Base-by-base conservation (phyloP, 2,797 vertebrate genomes). In the Sebastes taczanowskii region DNA sequence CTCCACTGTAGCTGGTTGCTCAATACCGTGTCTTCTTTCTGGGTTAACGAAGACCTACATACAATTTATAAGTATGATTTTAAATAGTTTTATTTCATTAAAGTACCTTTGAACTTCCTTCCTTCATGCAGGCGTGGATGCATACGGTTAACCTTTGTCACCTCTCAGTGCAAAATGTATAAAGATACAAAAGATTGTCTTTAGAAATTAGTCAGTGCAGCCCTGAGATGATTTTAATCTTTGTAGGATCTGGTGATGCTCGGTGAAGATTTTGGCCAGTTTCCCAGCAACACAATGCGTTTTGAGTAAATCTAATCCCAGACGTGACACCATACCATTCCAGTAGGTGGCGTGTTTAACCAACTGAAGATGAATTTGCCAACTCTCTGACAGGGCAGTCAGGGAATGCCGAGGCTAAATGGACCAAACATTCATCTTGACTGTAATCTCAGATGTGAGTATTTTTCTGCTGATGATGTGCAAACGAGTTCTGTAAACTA, bases 281-380 rank as follows among this genome's bases (percentile, higher is more conserved):
- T 61, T 60, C 2, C 30, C 9, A 55, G 25, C 13, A 75, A 34
- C 14, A 11, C 3, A 7, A 9, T 67, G 7, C 7, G 7, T 16
- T 20, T 18, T 7, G 6, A 16, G 3, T 22, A 5, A 74, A 55
- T 7, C 7, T 6, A 27, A 14, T 55, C 1, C 5, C 32, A 64
- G 25, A 27, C 75, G 71, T 61, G 11, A 42, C 6, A 20, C 73
- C 22, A 9, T 5, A 5, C 35, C 1, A 16, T 11, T 67, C 27
- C 16, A 16, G 42, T 5, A 87, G 87, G 42, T 69, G 81, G 73
- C 49, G 3, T 4, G 30, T 46, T 73, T 20, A 38, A 30, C n/a
- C 11, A 25, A 7, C 23, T 56, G 18, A 32, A 32, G 5, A 32
- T 64, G 0, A 2, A 22, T 65, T 13, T 30, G 32, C 4, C 25